Percentiles rank a stretch among this genome's conserved stretches.
These are phyloP conservation scores for Epizoanthus stellaris DNA, from an alignment of 92 coral and sea anemone species.

Conservation along the genomic window DNA sequence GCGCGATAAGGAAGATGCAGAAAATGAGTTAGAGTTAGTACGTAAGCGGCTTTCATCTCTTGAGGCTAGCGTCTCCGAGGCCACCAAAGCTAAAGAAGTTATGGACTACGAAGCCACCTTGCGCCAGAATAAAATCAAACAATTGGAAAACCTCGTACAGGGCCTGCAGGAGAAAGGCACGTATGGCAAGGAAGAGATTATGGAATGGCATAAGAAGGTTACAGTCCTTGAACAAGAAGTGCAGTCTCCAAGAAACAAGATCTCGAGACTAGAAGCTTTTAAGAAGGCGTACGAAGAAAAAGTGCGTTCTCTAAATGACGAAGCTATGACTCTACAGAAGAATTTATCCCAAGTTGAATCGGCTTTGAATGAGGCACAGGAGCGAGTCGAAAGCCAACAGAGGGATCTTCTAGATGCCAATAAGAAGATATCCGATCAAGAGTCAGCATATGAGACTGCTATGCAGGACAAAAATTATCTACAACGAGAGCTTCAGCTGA, in stretches of 20 bases:
- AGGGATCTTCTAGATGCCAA: slow-evolving; percentile 88
- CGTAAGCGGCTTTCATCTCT: slow-evolving; percentile 79
- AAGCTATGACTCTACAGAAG: slow-evolving; percentile 76
- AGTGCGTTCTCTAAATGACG: slow-evolving; percentile 79
- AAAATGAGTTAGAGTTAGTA: slow-evolving; percentile 76
- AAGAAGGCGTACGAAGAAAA: slow-evolving; percentile 92
- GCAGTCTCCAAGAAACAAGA: slow-evolving; percentile 82
- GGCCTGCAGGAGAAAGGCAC: slow-evolving; percentile 86
- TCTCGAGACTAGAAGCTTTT: slow-evolving; percentile 87
- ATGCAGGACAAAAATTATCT: slow-evolving; percentile 79
- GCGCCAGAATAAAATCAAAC: slow-evolving; percentile 79
- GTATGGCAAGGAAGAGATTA: slow-evolving; percentile 88
- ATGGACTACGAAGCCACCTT: slow-evolving; percentile 82
- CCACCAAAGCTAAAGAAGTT: slow-evolving; percentile 80
- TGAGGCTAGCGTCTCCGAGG: slow-evolving; percentile 79
- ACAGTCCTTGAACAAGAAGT: slow-evolving; percentile 88
- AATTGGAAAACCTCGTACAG: slow-evolving; percentile 86
- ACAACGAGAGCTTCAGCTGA: slow-evolving; percentile 78
- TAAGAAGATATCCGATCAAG: slow-evolving; percentile 84
- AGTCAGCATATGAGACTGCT: slow-evolving; percentile 82
- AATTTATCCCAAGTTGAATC: slow-evolving; percentile 69
- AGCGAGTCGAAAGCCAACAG: slow-evolving; percentile 67
- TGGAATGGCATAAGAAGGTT: slow-evolving; percentile 96
- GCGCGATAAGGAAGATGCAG: slow-evolving; percentile 86
- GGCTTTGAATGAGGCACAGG: slow-evolving; percentile 75